Conservation (phyloP, 2,797 vertebrate species). For the Fratercula arctica region DNA sequence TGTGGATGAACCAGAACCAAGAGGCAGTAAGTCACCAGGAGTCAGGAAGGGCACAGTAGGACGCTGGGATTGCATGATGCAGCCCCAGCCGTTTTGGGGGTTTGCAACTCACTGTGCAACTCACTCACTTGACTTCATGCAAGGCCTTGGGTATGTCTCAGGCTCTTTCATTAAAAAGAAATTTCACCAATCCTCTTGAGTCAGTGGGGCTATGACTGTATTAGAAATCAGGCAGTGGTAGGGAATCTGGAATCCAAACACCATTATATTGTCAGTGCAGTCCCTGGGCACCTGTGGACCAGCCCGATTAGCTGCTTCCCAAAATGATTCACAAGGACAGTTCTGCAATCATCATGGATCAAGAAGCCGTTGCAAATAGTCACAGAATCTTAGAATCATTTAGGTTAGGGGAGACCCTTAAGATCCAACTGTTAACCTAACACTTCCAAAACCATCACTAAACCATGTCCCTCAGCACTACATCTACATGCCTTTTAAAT, state of each 20-base stretch:
- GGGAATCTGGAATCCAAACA: not conserved
- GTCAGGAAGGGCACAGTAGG: constrained; percentile 35
- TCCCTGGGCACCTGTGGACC: not conserved
- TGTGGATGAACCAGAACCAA: constrained; percentile 24
- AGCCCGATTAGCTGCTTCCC: not conserved
- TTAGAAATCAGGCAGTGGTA: not conserved
- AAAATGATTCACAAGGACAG: not conserved
- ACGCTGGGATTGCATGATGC: not conserved
- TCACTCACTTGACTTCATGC: not conserved
- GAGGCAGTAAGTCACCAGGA: constrained; percentile 22
- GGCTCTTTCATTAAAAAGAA: not conserved
- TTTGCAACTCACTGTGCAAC: not conserved
- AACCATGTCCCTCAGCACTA: not conserved
- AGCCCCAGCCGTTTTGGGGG: not conserved
- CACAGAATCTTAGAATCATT: not conserved
- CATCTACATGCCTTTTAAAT: not conserved
- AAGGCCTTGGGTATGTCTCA: not conserved
- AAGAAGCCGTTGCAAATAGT: not conserved
- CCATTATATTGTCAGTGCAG: not conserved
- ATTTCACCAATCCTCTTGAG: not conserved
- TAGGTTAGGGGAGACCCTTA: not conserved
- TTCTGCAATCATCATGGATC: not conserved
- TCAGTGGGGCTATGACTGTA: not conserved
- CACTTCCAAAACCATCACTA: not conserved
- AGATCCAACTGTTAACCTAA: not conserved